Base-by-base conservation (phyloP, 2,113 vertebrate species). In the Tetraodon nigroviridis region DNA sequence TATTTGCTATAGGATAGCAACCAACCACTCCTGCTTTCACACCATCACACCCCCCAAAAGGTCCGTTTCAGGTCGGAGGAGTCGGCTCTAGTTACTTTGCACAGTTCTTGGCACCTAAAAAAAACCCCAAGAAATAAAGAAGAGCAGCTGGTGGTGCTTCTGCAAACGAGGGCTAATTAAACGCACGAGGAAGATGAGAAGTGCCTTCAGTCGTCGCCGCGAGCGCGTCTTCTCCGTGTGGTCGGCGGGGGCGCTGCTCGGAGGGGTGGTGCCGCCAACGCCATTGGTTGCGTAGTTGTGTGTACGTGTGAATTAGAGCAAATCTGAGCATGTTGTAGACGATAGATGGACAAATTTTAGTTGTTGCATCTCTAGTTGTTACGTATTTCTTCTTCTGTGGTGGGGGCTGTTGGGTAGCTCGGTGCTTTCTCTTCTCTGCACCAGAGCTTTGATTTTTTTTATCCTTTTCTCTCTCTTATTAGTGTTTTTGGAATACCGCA, bases 141-240 rank as follows among this genome's bases (percentile, higher is more conserved):
- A 21, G 67, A 65, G 47, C 64, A 65, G 65, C 67, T 45, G 42
- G 69, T 50, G 56, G 60, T 61, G 77, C 67, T 77, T 81, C 51
- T 69, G 55, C 57, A 24, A 8, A 44, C 37, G 75, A 86, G 75
- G 71, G 69, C 73, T 81, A 66, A 41, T 24, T 54, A 76, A 62
- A 51, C 13, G 11, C 1, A 53, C 22, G 59, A 55, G 64, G 52
- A 48, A 24, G 56, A 66, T 69, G 71, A 81, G 75, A 88, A 86
- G 84, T 86, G 84, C 87, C 83, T 86, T 88, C 51, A 49, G 81
- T 80, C 57, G 13, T 64, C 62, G 50, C 61, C 61, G 71, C 68
- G 74, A 71, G 69, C 61, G 63, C 20, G 29, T 75, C 48, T 50
- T 64, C 67, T 76, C 55, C 29, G 64, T 48, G 4, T 60, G 40